phyloP scores from a whole-genome alignment of 2,888 invertebrate species.

The Ophonus ardosiacus region DNA sequence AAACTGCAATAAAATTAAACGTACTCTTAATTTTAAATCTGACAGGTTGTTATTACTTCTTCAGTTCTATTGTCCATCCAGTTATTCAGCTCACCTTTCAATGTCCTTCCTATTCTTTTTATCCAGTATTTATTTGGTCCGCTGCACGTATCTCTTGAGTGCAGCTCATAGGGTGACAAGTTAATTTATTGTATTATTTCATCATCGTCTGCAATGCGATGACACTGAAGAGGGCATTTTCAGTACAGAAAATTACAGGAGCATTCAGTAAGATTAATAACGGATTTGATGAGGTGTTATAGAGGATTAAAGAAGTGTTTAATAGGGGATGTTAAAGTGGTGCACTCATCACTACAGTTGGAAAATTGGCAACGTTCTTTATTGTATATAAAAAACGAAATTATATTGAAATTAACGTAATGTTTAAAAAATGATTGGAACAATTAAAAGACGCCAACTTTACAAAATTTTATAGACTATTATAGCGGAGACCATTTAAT shows the following conservation, averaged over 20 bases:
- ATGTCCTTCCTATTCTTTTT: neutral
- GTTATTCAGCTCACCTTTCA: neutral
- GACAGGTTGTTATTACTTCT: constrained; percentile 56
- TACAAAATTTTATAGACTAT: too few relatives aligned
- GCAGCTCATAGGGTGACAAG: constrained; percentile 51
- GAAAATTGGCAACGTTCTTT: too few relatives aligned
- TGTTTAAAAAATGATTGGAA: too few relatives aligned
- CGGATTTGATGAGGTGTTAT: neutral
- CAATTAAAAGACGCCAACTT: too few relatives aligned
- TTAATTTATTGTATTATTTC: constrained; percentile 58
- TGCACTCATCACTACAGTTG: too few relatives aligned
- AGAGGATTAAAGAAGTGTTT: neutral
- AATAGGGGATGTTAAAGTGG: too few relatives aligned
- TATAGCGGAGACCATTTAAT: too few relatives aligned
- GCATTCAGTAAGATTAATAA: neutral
- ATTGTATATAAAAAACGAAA: too few relatives aligned
- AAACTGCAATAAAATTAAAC: constrained; percentile 54
- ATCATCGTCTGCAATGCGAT: constrained; percentile 36
- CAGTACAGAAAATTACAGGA: neutral
- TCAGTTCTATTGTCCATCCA: neutral
- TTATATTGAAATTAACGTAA: too few relatives aligned
- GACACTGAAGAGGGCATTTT: neutral
- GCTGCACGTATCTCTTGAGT: constrained; percentile 20
- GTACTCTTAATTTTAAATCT: constrained; percentile 56
- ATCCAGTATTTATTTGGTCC: neutral